A percentile compares a stretch with the other conserved stretches of the same genome.
These are phyloP conservation scores for Triplophysa rosa DNA, from an alignment of 2,113 vertebrate genomes.

Conservation along the genomic window DNA sequence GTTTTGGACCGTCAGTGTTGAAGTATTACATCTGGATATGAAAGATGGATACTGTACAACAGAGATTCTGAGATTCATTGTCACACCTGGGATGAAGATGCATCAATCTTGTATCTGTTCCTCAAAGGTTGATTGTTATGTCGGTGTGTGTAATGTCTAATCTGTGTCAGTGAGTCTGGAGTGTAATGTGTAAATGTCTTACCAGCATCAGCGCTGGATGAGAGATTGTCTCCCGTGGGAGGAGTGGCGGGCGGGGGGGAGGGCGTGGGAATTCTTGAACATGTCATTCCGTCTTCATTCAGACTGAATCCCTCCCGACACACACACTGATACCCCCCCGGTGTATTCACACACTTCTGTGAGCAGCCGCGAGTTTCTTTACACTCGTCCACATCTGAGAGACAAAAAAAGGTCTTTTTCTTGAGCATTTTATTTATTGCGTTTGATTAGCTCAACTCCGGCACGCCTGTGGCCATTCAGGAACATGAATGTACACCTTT, in stretches of 20 bases:
- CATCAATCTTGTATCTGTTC: not conserved
- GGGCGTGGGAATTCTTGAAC: conserved; percentile 59
- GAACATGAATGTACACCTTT: no score
- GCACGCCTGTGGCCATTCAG: no score
- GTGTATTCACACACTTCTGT: conserved; percentile 81
- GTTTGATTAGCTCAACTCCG: no score
- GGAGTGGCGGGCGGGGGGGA: conserved; percentile 29
- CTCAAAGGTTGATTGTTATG: not conserved
- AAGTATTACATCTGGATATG: no score
- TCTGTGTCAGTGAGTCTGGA: not conserved
- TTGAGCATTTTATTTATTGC: no score
- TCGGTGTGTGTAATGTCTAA: not conserved
- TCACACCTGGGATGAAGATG: no score
- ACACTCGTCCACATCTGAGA: conserved; percentile 87
- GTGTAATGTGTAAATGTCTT: conserved; percentile 11
- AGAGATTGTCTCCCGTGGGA: conserved; percentile 48
- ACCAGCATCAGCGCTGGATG: conserved; percentile 58
- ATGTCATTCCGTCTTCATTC: conserved; percentile 62
- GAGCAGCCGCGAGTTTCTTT: conserved; percentile 66
- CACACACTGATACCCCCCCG: conserved; percentile 80
- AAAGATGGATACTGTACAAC: no score
- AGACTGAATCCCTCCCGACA: conserved; percentile 77
- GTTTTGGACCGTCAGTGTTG: no score
- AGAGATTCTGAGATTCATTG: no score
- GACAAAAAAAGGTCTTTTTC: not conserved